phyloP scores from a whole-genome alignment of 35 echinoderm and acorn worm genomes.

The Chiridota heheva region DNA sequence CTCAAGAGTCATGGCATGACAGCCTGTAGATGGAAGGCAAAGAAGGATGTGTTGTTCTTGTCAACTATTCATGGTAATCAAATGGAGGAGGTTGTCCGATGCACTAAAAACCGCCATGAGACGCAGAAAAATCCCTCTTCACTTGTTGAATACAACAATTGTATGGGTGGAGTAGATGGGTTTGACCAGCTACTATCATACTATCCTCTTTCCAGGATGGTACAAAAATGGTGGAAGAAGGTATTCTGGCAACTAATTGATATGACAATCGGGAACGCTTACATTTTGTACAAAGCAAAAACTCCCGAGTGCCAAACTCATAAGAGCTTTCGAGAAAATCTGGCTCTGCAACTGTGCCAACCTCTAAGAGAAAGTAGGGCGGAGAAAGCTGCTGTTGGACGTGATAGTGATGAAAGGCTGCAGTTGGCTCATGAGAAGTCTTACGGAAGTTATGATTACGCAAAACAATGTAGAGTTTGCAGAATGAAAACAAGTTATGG shows the following conservation, averaged over 20 bases:
- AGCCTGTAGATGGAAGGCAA: not conserved
- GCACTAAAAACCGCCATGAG: not conserved
- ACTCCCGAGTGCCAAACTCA: too few species aligned
- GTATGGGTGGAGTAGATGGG: not conserved
- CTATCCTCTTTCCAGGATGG: not conserved
- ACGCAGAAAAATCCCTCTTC: not conserved
- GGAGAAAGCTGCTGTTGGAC: too few species aligned
- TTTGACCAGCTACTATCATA: not conserved
- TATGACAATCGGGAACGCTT: too few species aligned
- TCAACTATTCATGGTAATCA: slow-evolving; percentile 14
- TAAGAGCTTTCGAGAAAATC: too few species aligned
- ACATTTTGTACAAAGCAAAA: too few species aligned
- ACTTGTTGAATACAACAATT: not conserved
- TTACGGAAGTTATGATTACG: too few species aligned
- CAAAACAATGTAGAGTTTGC: too few species aligned
- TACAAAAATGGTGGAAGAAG: not conserved
- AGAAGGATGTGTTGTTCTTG: not conserved
- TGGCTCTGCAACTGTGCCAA: too few species aligned
- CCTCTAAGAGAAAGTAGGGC: too few species aligned
- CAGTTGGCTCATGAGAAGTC: too few species aligned
- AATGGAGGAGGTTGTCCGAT: not conserved
- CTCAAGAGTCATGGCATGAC: not conserved
- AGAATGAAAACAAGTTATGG: too few species aligned
- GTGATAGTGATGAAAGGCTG: too few species aligned
- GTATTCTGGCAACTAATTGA: not conserved